Evolutionary conservation across 2,113 vertebrate genomes (phyloP).

Genomic region (Siniperca knerii): DNA sequence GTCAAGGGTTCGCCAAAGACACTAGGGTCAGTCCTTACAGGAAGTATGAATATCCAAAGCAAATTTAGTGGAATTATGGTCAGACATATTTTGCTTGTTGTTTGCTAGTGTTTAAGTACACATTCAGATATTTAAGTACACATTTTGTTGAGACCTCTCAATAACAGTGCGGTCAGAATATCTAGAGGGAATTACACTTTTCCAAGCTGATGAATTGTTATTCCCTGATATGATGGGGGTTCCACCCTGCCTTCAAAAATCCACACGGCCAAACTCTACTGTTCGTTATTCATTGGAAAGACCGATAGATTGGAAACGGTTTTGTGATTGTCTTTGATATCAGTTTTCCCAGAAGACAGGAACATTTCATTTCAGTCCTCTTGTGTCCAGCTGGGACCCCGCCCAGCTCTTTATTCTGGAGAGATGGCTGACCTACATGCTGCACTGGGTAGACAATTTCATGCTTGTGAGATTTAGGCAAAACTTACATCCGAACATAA

Average conservation of each 20-base stretch:
- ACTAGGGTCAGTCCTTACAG: neutral
- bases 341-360: conserved; percentile 16
- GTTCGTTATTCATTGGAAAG: conserved; percentile 5
- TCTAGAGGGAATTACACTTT: neutral
- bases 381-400: conserved; percentile 53
- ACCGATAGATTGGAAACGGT: conserved; percentile 4
- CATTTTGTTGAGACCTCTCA: neutral
- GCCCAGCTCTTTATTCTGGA: conserved; percentile 39
- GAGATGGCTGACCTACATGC: conserved; percentile 54
- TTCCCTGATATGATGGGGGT: neutral
- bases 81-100: too few relatives aligned
- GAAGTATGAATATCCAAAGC: too few relatives aligned
- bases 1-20: too few relatives aligned
- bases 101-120: too few relatives aligned
- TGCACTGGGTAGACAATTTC: neutral
- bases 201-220: neutral
- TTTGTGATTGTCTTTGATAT: conserved; percentile 33
- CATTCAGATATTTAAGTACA: too few relatives aligned
- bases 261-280: neutral
- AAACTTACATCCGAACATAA: neutral
- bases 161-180: neutral
- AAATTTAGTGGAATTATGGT: too few relatives aligned
- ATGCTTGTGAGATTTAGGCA: conserved; percentile 5
- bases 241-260: neutral
- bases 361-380: conserved; percentile 24